phyloP scores from a whole-genome alignment of 2,888 invertebrate species.

The Tetragnatha montana region DNA sequence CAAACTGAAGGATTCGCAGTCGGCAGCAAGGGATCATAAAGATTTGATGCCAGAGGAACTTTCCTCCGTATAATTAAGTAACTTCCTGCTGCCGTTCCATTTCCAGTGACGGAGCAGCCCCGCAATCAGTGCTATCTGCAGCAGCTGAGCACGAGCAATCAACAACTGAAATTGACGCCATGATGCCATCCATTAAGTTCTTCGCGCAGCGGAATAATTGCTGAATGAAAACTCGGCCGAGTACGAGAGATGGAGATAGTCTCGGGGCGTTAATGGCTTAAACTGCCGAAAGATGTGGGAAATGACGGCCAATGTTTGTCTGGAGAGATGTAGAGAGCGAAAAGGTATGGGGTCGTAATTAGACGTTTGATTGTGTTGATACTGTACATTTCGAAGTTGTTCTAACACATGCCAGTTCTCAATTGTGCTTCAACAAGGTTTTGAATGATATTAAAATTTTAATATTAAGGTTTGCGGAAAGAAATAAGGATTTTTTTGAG shows the following conservation, averaged over 20 bases:
- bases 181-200: not conserved
- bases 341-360: no score
- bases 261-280: not conserved
- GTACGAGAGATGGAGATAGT: not conserved
- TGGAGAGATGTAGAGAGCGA: not conserved
- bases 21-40: not conserved
- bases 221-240: not conserved
- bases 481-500: no score
- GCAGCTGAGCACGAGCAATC: not conserved
- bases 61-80: not conserved
- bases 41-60: not conserved
- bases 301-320: not conserved
- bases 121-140: not conserved
- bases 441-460: no score
- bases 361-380: no score
- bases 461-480: no score
- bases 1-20: no score
- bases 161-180: not conserved
- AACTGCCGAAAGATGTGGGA: not conserved
- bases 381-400: no score
- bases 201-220: not conserved
- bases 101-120: not conserved
- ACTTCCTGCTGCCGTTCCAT: not conserved
- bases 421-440: no score
- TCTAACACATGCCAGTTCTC: no score